These are phyloP conservation scores for Papilio elwesi DNA, from an alignment of 2,888 invertebrate genomes.

Conservation along the genomic window DNA sequence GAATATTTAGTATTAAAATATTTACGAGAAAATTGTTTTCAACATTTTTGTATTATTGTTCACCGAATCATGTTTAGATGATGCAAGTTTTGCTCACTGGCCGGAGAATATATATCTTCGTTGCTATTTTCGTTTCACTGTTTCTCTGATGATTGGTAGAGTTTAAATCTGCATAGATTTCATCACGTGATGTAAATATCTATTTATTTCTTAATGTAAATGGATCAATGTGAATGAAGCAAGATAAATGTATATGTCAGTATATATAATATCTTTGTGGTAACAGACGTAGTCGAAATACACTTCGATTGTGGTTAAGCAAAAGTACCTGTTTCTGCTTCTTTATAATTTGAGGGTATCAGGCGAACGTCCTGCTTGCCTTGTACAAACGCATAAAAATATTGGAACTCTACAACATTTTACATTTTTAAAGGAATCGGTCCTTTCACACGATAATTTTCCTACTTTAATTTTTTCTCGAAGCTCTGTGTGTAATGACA, in stretches of 20 bases:
- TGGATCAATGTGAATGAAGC: background rate
- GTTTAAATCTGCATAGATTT: conserved; percentile 6
- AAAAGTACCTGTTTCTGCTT: too few species aligned
- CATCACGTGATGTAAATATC: background rate
- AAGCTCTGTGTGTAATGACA: background rate
- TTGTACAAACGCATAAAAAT: too few species aligned
- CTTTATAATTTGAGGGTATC: too few species aligned
- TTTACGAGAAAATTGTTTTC: conserved; percentile 3
- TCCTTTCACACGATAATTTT: background rate
- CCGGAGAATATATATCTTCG: background rate
- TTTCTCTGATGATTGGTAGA: background rate
- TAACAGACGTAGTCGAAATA: too few species aligned
- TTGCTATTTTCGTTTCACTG: conserved; percentile 6
- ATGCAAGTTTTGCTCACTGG: background rate
- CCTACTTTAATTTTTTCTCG: background rate
- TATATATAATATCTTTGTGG: too few species aligned
- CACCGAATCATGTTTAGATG: background rate
- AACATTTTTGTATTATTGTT: conserved; percentile 1
- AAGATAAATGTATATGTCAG: background rate
- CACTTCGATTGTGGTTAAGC: too few species aligned
- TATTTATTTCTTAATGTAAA: background rate
- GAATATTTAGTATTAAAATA: too few species aligned
- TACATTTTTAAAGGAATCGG: too few species aligned
- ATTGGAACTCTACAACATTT: background rate
- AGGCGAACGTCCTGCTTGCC: too few species aligned